Conservation (phyloP, 1,140 invertebrate genomes). For the Phortica variegata region DNA sequence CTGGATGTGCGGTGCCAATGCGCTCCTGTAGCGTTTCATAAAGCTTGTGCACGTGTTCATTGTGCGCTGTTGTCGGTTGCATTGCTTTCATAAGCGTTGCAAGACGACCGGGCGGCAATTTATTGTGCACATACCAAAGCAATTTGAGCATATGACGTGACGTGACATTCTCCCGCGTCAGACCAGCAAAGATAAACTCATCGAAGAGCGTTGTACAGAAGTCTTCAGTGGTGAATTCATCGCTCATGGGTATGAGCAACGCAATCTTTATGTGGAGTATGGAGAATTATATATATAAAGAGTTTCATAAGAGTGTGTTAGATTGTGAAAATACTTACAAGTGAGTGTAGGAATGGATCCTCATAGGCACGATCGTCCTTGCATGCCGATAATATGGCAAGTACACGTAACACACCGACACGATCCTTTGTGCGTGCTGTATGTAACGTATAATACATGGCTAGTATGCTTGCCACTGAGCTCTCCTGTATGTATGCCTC, state of each 20-base stretch:
- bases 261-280: slow-evolving; percentile 65
- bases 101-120: slow-evolving; percentile 76
- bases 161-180: slow-evolving; percentile 88
- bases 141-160: slow-evolving; percentile 84
- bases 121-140: slow-evolving; percentile 88
- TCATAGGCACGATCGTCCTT: slow-evolving; percentile 90
- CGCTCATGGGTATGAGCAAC: slow-evolving; percentile 81
- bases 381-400: slow-evolving; percentile 86
- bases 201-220: slow-evolving; percentile 96
- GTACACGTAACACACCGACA: slow-evolving; percentile 80
- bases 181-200: slow-evolving; percentile 90
- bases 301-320: slow-evolving; percentile 12
- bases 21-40: slow-evolving; percentile 78
- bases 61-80: slow-evolving; percentile 80
- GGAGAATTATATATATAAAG: not conserved
- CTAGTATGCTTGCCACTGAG: slow-evolving; percentile 85
- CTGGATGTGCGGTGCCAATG: slow-evolving; percentile 68
- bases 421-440: slow-evolving; percentile 79
- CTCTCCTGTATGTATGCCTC: slow-evolving; percentile 88
- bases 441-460: slow-evolving; percentile 94
- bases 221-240: slow-evolving; percentile 91
- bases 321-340: slow-evolving; percentile 60
- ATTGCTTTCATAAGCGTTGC: slow-evolving; percentile 85
- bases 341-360: slow-evolving; percentile 91
- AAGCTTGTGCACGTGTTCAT: slow-evolving; percentile 79